Base-by-base conservation (phyloP, 2,113 vertebrate genomes). In the Chinchilla lanigera region DNA sequence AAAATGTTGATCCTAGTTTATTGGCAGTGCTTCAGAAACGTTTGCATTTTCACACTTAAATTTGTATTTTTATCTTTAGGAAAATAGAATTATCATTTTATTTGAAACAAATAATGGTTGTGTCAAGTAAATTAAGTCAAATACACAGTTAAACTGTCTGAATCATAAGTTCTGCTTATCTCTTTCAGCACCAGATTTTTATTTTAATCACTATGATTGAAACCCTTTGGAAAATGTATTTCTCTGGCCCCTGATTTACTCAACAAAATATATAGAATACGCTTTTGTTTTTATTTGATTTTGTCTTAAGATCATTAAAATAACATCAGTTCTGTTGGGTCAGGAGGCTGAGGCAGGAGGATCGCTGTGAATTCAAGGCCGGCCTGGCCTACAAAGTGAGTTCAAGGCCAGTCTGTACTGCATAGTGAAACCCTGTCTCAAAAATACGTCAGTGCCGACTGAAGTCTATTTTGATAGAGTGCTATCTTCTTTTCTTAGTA, bases 1-100 rank as follows among this genome's bases (percentile, higher is more conserved):
- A 13, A 84, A 58, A 50, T 96, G 92, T 92, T 94, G 30, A 82
- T 41, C 16, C 73, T 95, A 92, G 50, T 93, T 92, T 92, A 89
- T 52, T 52, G 35, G 38, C 58, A 77, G 4, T 86, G 26, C 28
- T 67, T 86, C 13, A 77, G 63, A 86, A 54, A 89, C 63, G 41
- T 96, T 63, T 73, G n/a, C 20, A 17, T 13, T 78, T 81, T 82
- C 38, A 84, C 38, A 47, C 56, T 93, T 52, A 81, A 69, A 35
- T 88, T 82, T 19, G 33, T 78, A 63, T 89, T 83, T 94, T 94
- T 81, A 63, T 38, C 28, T 93, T 97, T 91, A 89, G 69, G 86
- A 93, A 95, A 91, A 71, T 6, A 12, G 26, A 90, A 61, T n/a
- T 86, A 60, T 86, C 38, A 73, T 84, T 95, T 77, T 92, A 50